phyloP scores from a whole-genome alignment of 2,888 invertebrate genomes.

The Melieria omissa region DNA sequence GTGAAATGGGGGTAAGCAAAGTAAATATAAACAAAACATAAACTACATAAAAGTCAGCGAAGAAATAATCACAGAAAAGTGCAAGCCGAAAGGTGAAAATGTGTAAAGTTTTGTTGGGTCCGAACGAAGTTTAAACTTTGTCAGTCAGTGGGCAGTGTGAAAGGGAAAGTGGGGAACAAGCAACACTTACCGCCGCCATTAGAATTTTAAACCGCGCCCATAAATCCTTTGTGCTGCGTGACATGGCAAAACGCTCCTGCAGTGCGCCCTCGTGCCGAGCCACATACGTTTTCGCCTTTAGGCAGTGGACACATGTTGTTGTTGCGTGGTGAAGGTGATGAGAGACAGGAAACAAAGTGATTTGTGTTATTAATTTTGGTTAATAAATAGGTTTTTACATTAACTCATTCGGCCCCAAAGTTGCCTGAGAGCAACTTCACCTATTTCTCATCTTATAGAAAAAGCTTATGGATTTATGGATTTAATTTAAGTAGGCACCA shows the following conservation, averaged over 20 bases:
- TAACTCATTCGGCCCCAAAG: no score
- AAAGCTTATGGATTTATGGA: no score
- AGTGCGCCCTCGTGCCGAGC: constrained; percentile 90
- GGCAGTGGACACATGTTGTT: background rate
- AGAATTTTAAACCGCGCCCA: constrained; percentile 86
- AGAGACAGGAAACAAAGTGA: no score
- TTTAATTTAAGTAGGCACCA: no score
- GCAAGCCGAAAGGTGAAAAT: background rate
- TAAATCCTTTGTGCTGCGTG: constrained; percentile 85
- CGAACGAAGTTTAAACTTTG: background rate
- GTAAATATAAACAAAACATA: background rate
- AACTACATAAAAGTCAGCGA: background rate
- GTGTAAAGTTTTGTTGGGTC: background rate
- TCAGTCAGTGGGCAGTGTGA: background rate
- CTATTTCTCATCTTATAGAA: no score
- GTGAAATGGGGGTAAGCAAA: background rate
- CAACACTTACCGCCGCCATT: constrained; percentile 77
- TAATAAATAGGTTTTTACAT: no score
- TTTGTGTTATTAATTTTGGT: no score
- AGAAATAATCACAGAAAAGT: background rate
- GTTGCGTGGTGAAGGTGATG: no score
- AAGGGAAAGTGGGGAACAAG: constrained; percentile 18
- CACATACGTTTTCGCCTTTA: constrained; percentile 84
- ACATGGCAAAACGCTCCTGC: constrained; percentile 89
- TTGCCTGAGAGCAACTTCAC: no score